Conservation (phyloP, 2,888 invertebrate genomes). For the Lottia scabra region DNA sequence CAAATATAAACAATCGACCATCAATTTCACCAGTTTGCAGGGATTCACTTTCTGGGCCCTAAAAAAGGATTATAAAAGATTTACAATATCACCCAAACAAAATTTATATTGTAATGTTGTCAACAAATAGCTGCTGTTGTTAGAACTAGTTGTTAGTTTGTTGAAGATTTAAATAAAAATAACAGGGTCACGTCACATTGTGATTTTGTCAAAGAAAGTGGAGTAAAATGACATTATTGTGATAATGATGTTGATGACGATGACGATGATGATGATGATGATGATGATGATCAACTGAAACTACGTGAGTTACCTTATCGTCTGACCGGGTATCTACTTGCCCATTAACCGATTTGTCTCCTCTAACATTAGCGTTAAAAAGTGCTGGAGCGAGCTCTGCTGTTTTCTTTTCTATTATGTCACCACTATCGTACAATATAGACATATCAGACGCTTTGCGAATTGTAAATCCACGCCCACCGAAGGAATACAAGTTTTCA, state of each 20-base stretch:
- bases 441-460: conserved; percentile 20
- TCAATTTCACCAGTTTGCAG: conserved; percentile 41
- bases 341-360: not conserved
- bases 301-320: conserved; percentile 24
- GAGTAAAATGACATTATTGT: no score
- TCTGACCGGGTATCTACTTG: conserved; percentile 30
- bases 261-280: no score
- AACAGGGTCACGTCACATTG: no score
- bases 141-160: no score
- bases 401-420: conserved; percentile 21
- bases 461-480: conserved; percentile 34
- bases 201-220: no score
- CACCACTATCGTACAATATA: conserved; percentile 33
- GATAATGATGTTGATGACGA: no score
- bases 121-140: no score
- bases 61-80: not conserved
- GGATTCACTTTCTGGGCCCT: conserved; percentile 54
- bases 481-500: conserved; percentile 29
- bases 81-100: no score
- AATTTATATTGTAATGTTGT: no score
- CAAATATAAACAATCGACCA: conserved; percentile 39
- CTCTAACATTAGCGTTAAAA: conserved; percentile 26
- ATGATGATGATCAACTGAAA: no score
- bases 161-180: no score
- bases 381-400: conserved; percentile 19